Evolutionary conservation across 2,113 vertebrate genomes (phyloP).

Genomic region (Calidris pugnax): DNA sequence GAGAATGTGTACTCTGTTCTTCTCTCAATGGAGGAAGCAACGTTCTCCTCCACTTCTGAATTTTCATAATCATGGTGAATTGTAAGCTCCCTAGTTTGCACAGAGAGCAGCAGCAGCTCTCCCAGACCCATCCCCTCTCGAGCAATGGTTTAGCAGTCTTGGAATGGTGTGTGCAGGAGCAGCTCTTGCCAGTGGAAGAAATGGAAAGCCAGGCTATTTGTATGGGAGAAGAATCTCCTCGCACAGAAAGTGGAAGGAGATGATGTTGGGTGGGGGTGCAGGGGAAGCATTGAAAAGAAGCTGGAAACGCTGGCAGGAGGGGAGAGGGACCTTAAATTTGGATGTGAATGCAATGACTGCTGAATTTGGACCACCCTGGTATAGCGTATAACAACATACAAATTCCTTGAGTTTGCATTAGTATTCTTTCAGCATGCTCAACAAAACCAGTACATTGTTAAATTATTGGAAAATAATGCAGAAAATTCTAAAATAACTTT

Average conservation of each 20-base stretch:
- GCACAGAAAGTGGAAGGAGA: not conserved
- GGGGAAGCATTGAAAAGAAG: not conserved
- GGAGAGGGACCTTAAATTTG: not conserved
- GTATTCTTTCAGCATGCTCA: not conserved
- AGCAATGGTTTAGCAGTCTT: not conserved
- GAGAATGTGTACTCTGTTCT: not conserved
- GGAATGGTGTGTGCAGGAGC: not conserved
- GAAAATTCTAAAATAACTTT: not conserved
- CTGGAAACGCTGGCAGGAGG: not conserved
- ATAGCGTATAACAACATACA: not conserved
- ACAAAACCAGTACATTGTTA: not conserved
- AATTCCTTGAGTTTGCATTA: not conserved
- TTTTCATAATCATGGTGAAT: not conserved
- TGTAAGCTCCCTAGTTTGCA: not conserved
- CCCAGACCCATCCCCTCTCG: accelerated
- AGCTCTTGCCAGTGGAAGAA: not conserved
- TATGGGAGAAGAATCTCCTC: not conserved
- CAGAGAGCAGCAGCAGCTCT: not conserved
- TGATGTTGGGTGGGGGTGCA: not conserved
- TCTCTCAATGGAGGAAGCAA: not conserved
- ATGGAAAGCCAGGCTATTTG: not conserved
- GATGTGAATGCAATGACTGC: not conserved
- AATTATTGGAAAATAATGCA: not conserved
- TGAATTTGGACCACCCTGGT: not conserved
- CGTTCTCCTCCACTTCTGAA: not conserved